Base-by-base conservation (phyloP, 2,797 vertebrate genomes). In the Sebastes taczanowskii region DNA sequence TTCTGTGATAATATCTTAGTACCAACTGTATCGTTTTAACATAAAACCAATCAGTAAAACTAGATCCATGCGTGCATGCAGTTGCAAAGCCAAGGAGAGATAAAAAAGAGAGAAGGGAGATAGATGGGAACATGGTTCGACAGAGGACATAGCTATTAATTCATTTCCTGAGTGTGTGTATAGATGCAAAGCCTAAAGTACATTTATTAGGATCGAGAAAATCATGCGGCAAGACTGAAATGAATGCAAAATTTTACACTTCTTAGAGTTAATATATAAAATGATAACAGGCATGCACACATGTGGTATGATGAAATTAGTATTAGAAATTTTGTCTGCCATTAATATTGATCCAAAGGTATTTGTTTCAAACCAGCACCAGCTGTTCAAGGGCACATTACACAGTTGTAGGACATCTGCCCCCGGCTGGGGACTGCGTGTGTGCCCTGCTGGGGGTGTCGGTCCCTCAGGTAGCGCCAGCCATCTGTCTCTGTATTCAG, bases 401-500 rank as follows among this genome's bases (percentile, higher is more conserved):
- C 38, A 60, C 38, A 86, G 67, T 78, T 72, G 67, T 55, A 71
- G 77, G 81, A 80, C 73, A 81, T 83, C 63, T 59, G 78, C 49
- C 66, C 63, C 61, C 30, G 52, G 81, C 72, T 80, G 71, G 42
- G 77, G 70, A 42, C 29, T 52, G 27, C 20, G 29, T n/a, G 29
- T 38, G n/a, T 55, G 66, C 55, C 58, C 59, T 71, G 71, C 73
- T 14, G 2, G 23, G 64, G 65, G 35, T 16, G 20, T 68, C 9
- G 1, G 78, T 78, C 88, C 85, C 81, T 83, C 80, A 86, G 83
- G 87, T 88, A 77, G 72, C 77, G 73, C 4, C 42, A 69, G 64
- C 88, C 88, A 90, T 91, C 89, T 93, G 90, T 56, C 13, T 53
- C 34, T 46, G n/a, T 25, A 30, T 52, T 68, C 55, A 68, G 29